A percentile compares a stretch with the other conserved stretches of the same genome.
These are phyloP conservation scores for Psittacula echo DNA, from an alignment of 2,797 vertebrate genomes.

Conservation along the genomic window DNA sequence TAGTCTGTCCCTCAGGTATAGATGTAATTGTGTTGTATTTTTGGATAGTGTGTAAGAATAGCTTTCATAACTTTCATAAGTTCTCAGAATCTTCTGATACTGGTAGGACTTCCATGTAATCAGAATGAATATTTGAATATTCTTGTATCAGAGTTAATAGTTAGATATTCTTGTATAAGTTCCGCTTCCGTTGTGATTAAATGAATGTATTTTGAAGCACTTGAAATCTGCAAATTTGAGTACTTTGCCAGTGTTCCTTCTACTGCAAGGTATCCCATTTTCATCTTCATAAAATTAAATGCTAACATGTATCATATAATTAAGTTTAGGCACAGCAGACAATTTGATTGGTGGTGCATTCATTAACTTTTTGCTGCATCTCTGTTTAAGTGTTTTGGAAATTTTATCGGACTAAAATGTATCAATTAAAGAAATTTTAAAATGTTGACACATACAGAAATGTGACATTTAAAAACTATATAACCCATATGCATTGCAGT, in stretches of 20 bases:
- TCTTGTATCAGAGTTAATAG: background rate
- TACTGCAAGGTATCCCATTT: constrained; percentile 71
- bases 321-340: constrained; percentile 72
- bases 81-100: constrained; percentile 7
- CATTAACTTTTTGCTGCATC: constrained; percentile 66
- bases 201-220: constrained; percentile 66
- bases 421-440: background rate
- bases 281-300: constrained; percentile 77
- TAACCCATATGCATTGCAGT: background rate
- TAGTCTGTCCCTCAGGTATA: background rate
- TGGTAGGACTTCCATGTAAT: constrained; percentile 9
- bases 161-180: background rate
- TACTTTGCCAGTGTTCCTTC: constrained; percentile 64
- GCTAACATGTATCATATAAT: constrained; percentile 72
- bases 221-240: constrained; percentile 69
- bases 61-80: background rate
- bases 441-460: background rate
- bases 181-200: constrained; percentile 46
- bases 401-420: constrained; percentile 35
- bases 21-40: background rate
- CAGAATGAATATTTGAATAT: constrained; percentile 23
- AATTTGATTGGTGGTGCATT: constrained; percentile 53
- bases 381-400: constrained; percentile 60
- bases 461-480: background rate
- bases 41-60: background rate